Evolutionary conservation across 2,113 vertebrate species (phyloP), one percentile per base, ranked within the genome.

Genomic region (Nymphicus hollandicus): DNA sequence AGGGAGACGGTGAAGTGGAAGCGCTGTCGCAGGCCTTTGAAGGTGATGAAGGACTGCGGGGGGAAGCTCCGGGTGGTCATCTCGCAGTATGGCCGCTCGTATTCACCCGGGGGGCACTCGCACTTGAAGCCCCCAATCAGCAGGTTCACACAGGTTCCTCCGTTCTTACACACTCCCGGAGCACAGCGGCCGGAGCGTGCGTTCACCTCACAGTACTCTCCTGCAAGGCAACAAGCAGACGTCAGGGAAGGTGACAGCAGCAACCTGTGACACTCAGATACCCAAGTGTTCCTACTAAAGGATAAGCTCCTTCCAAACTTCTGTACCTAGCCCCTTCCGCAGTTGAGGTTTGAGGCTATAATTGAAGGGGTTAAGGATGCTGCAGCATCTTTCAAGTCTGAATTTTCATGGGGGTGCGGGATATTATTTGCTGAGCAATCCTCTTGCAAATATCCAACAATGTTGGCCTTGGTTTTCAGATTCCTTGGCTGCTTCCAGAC

Each of bases 1-100:
- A 98, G 98, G 20, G 98, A 97, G 33, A 98, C 31, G 0, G 98
- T 98, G 97, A 98, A 98, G 96, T 98, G 98, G 91, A 98, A 98
- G 10, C 98, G 98, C 72, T 98, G 98, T 17, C 98, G 86, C 68
- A 98, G 96, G 43, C 98, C 98, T 25, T 98, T 98, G 98, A 98
- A 98, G 85, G 98, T 98, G 93, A 98, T 96, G 55, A 98, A 98
- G 69, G 98, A 98, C 85, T 93, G 96, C 0, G 98, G 97, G 3
- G 98, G 98, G 89, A 98, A 98, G 97, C 98, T 98, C 79, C 98
- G 91, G 25, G 98, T 97, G 89, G 98, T 97, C 97, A 98, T 98
- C 93, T 98, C 98, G 2, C 98, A 98, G 93, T 98, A 98, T 0
- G 98, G 98, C 83, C 97, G 91, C 97, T 98, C 98, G 0, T 96